Base-by-base conservation (phyloP, 2,888 invertebrate genomes). In the Uropetala carovei region DNA sequence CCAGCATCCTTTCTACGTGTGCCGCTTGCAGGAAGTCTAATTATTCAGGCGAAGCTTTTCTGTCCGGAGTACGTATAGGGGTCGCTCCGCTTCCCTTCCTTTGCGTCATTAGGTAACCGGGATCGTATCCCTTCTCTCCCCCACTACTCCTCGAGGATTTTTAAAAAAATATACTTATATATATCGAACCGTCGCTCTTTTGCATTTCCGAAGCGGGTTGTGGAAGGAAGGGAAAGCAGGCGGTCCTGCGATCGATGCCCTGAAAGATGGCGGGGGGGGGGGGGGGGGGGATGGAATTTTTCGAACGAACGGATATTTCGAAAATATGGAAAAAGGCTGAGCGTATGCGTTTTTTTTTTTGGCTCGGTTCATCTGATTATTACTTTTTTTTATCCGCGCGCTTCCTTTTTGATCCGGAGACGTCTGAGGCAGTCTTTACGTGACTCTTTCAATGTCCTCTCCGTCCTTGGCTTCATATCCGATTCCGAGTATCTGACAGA, bases 1-100 rank as follows among this genome's bases (percentile, higher is more conserved):
- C 75, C 68, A 22, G 68, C 68, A 68, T 68, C 68, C 75, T 75
- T 75, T 75, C 75, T 75, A 75, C 75, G 75, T 75, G 75, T 75
- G 75, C 75, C 75, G 75, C 27, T 75, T 75, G 75, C 75, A 75
- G 75, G 27, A 18, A 75, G 75, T 75, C 75, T 75, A 75, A 75
- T 75, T 75, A 75, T 75, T 75, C 75, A 75, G 75, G 22, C 75
- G 75, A 27, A 27, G 75, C 75, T 16, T n/a, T 68, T 68, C 68
- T 75, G 75, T 75, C 75, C 22, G 75, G 64, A 64, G n/a, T 64
- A 43, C 43, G 43, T n/a, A n/a, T n/a, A n/a, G 43, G 5, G 64
- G 64, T 16, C 16, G 16, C 22, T n/a, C 5, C 16, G n/a, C 68
- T n/a, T 10, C n/a, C 68, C 68, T 68, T 68, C 75, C 75, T 27